Evolutionary conservation across 1,140 invertebrate genomes (phyloP).

Genomic region (Eumeta japonica): DNA sequence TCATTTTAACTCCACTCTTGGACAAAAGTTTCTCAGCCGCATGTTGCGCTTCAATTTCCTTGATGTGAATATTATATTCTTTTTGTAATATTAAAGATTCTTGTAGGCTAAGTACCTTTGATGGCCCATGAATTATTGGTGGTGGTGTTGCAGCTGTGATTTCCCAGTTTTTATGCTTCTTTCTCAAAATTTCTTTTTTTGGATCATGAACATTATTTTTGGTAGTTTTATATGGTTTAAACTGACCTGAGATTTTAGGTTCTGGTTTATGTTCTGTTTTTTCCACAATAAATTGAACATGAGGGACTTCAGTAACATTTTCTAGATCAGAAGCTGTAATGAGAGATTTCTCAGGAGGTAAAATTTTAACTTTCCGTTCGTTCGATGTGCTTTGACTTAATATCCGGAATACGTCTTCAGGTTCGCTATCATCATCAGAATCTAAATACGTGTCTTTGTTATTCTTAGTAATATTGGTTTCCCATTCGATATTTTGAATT

Average conservation of each 20-base stretch:
- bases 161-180: slow-evolving; percentile 65
- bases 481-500: slow-evolving; percentile 68
- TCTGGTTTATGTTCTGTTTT: slow-evolving; percentile 56
- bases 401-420: slow-evolving; percentile 62
- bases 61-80: slow-evolving; percentile 38
- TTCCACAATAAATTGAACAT: slow-evolving; percentile 62
- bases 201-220: slow-evolving; percentile 63
- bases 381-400: slow-evolving; percentile 62
- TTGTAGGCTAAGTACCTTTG: slow-evolving; percentile 57
- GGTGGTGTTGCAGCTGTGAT: slow-evolving; percentile 69
- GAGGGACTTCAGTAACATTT: slow-evolving; percentile 58
- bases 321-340: slow-evolving; percentile 64
- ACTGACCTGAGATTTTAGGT: slow-evolving; percentile 43
- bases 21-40: slow-evolving; percentile 39
- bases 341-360: slow-evolving; percentile 56
- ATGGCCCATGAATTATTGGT: slow-evolving; percentile 57
- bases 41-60: slow-evolving; percentile 39
- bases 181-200: slow-evolving; percentile 61
- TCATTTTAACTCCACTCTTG: slow-evolving; percentile 30
- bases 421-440: slow-evolving; percentile 64
- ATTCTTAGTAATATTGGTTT: slow-evolving; percentile 50
- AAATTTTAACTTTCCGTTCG: slow-evolving; percentile 60
- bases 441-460: slow-evolving; percentile 51
- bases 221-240: slow-evolving; percentile 67
- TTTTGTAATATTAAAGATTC: slow-evolving; percentile 62